Evolutionary conservation across 2,888 invertebrate genomes (phyloP), one percentile per base, ranked within the genome.

Genomic region (Serrognathus titanus): DNA sequence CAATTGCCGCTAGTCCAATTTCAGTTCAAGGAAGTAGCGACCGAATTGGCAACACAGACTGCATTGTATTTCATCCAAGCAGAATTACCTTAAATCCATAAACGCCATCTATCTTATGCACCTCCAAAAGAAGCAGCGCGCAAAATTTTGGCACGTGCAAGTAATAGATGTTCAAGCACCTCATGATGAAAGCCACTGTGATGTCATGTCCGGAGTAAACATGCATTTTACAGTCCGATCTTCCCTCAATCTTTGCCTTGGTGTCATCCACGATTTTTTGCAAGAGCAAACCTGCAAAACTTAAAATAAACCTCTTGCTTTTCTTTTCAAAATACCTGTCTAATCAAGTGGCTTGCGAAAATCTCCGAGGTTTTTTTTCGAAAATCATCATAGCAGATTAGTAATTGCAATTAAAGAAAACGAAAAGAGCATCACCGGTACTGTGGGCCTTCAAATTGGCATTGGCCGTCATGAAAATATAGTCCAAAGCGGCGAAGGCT

Each of bases 391-490:
- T n/a, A n/a, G n/a, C n/a, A n/a, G 24, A 31, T 6, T 31, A 5
- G 6, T 31, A 31, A 7, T 2, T 31, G 24, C 1, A 31, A 31
- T 31, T 31, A 31, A 7, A 31, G 1, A 31, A 7, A 31, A 31
- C 6, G 24, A 31, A 31, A 31, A 31, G 24, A 31, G 7, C 24
- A 31, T 31, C 24, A 72, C 80, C 80, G 55, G 79, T 80, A 51
- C 77, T 78, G 0, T 80, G 66, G 58, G 63, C 68, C 24, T 31
- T 31, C 24, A 31, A 31, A 3, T 31, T 31, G 24, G 24, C 24
- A 31, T 31, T 5, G 24, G 6, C 24, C 24, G 24, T 31, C 24
- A 31, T 31, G 24, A 31, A 31, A 31, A 31, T n/a, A 2, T 20
- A 45, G 3, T 45, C 45, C 12, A 20, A 10, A 45, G 45, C 12